These are phyloP conservation scores for Panthera leo DNA, from an alignment of 2,113 vertebrate genomes.

Conservation along the genomic window DNA sequence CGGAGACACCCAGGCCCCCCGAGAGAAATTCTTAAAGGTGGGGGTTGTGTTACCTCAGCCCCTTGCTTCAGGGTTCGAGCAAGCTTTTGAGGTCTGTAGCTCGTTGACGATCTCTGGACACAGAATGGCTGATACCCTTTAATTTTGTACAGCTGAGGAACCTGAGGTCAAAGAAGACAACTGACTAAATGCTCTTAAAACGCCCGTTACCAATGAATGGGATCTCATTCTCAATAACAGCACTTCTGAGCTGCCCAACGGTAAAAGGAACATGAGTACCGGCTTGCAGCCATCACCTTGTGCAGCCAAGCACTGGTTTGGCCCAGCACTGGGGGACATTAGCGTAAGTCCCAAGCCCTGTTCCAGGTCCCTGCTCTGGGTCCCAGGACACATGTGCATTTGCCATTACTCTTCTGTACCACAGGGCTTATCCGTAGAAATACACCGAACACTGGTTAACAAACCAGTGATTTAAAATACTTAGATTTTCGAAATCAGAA, in stretches of 20 bases:
- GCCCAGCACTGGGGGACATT: neutral
- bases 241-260: neutral
- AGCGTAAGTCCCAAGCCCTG: neutral
- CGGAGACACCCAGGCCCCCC: too few relatives aligned
- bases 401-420: neutral
- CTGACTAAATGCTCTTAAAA: neutral
- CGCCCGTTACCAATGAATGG: neutral
- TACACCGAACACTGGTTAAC: neutral
- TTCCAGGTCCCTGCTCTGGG: neutral
- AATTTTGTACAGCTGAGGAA: constrained; percentile 89
- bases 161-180: constrained; percentile 83
- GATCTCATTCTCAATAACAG: neutral
- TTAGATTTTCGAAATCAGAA: neutral
- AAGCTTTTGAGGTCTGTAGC: constrained; percentile 82
- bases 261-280: neutral
- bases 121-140: constrained; percentile 88
- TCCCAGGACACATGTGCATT: neutral
- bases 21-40: neutral
- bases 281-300: fast-evolving
- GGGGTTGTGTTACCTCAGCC: constrained; percentile 84
- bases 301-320: neutral
- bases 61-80: constrained; percentile 86
- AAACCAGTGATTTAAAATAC: neutral
- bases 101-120: constrained; percentile 81
- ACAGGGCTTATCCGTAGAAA: neutral